A percentile compares a stretch with the other conserved stretches of the same genome.
phyloP scores from a whole-genome alignment of 2,797 vertebrate species.

The Tapirus indicus region DNA sequence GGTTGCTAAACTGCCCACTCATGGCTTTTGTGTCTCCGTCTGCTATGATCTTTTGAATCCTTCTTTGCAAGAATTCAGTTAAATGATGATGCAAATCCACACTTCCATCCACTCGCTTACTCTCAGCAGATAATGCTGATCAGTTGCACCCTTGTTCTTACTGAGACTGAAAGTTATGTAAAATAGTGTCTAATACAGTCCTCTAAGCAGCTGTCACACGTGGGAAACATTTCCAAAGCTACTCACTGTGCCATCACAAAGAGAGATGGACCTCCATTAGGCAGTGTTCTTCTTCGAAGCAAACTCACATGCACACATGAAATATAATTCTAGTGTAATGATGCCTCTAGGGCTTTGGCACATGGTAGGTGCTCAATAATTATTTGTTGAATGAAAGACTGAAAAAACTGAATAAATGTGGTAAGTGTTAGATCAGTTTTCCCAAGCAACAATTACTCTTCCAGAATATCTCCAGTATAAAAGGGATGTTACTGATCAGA shows the following conservation, averaged over 20 bases:
- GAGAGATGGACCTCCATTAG: background rate
- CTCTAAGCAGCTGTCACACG: background rate
- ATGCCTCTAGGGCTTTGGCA: background rate
- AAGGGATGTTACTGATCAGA: background rate
- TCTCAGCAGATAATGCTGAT: background rate
- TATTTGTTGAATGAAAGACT: slow-evolving; percentile 8
- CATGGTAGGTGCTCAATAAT: background rate
- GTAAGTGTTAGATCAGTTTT: background rate
- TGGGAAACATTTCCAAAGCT: background rate
- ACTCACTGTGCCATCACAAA: background rate
- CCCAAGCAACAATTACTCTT: background rate
- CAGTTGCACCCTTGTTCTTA: background rate
- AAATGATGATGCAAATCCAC: background rate
- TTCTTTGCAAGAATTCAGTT: slow-evolving; percentile 8
- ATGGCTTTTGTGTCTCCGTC: background rate
- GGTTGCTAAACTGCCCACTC: background rate
- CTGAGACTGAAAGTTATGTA: background rate
- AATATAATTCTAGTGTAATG: background rate
- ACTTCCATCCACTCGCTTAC: background rate
- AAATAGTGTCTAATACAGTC: background rate
- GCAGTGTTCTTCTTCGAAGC: background rate
- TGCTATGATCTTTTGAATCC: background rate
- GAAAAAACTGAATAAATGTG: background rate
- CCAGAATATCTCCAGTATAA: background rate
- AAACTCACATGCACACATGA: background rate